phyloP scores from a whole-genome alignment of 2,113 vertebrate genomes.

The Nycticebus coucang region DNA sequence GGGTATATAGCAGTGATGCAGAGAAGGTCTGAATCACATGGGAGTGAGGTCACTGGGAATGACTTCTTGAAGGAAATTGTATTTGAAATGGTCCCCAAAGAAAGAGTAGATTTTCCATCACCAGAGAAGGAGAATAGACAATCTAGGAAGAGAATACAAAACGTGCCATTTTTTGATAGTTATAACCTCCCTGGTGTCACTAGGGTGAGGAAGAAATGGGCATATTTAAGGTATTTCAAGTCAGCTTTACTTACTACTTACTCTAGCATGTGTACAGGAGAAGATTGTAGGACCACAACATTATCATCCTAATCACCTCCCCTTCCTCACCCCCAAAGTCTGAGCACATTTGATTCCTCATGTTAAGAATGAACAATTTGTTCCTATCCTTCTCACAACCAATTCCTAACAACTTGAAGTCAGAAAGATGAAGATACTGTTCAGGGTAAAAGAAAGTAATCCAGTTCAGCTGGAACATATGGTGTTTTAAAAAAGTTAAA shows the following conservation, averaged over 20 bases:
- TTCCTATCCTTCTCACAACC: neutral
- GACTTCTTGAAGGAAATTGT: neutral
- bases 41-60: neutral
- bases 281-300: neutral
- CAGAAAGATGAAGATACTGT: neutral
- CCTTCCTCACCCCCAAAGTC: neutral
- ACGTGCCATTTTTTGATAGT: neutral
- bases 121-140: neutral
- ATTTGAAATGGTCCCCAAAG: neutral
- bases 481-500: neutral
- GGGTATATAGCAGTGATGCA: neutral
- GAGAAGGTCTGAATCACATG: neutral
- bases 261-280: neutral
- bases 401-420: neutral
- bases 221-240: neutral
- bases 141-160: neutral
- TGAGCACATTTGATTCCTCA: neutral
- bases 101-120: neutral
- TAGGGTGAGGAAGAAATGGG: neutral
- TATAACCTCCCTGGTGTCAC: neutral
- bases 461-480: neutral
- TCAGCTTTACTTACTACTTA: neutral
- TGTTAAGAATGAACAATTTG: neutral
- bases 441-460: neutral
- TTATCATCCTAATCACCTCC: neutral